Percentiles rank a stretch among this genome's conserved stretches.
These are phyloP conservation scores for Cygnus olor DNA, from an alignment of 2,797 vertebrate genomes.

Conservation along the genomic window DNA sequence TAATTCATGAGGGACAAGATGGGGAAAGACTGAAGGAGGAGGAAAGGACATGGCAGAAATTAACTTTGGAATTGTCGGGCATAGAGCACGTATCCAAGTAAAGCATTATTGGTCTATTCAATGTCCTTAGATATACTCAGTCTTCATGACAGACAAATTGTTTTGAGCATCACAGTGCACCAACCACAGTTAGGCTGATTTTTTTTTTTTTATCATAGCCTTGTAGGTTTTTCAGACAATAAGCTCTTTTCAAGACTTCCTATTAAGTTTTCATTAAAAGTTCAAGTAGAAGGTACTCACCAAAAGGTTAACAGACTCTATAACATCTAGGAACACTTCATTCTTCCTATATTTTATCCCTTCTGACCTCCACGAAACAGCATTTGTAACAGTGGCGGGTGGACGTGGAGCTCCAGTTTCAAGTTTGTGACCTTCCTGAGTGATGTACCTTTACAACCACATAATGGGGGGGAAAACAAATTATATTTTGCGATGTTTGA, in stretches of 20 bases:
- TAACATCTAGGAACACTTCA: slow-evolving; percentile 96
- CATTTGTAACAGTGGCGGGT: slow-evolving; percentile 91
- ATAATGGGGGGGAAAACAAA: neutral
- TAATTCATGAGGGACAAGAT: neutral
- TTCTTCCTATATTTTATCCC: slow-evolving; percentile 93
- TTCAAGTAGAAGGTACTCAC: slow-evolving; percentile 77
- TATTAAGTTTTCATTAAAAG: neutral
- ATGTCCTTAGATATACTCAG: no score
- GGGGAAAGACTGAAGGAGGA: neutral
- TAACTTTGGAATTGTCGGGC: neutral
- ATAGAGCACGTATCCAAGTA: neutral
- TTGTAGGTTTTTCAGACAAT: neutral
- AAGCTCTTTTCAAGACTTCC: neutral
- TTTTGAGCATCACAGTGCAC: neutral
- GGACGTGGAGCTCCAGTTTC: slow-evolving; percentile 96
- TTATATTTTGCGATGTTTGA: neutral
- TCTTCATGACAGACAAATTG: fast-evolving
- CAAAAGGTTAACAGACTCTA: slow-evolving; percentile 98
- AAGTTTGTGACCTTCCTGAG: slow-evolving; percentile 98
- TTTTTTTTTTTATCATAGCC: neutral
- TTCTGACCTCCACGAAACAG: slow-evolving; percentile 91
- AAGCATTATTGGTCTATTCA: neutral
- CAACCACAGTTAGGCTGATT: neutral
- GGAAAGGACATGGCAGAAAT: neutral
- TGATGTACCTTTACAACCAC: slow-evolving; percentile 88